Evolutionary conservation across 2,113 vertebrate genomes (phyloP).

Genomic region (Hystrix brachyura): DNA sequence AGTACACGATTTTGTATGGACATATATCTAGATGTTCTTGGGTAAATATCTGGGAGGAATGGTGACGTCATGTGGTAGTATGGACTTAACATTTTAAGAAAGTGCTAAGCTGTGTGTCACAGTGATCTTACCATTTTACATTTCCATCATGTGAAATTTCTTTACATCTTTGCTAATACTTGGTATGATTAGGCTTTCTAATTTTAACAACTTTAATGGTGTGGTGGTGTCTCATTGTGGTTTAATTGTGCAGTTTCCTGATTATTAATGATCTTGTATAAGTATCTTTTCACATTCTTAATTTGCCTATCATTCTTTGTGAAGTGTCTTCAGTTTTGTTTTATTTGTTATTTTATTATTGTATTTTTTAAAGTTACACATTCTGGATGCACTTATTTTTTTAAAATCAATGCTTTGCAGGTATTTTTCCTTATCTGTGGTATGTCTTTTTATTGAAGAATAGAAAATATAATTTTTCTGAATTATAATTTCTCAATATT

Average conservation of each 20-base stretch:
- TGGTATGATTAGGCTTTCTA: not conserved
- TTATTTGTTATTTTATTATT: not conserved
- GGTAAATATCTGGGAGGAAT: not conserved
- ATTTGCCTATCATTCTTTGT: not conserved
- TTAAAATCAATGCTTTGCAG: not conserved
- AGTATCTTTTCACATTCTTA: not conserved
- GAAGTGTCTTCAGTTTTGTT: not conserved
- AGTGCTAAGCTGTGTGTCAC: not conserved
- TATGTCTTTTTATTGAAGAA: not conserved
- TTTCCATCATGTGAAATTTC: not conserved
- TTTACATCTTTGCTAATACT: not conserved
- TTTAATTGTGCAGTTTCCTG: not conserved
- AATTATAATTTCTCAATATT: not conserved
- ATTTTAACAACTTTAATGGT: not conserved
- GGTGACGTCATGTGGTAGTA: not conserved
- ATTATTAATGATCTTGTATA: not conserved
- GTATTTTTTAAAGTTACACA: not conserved
- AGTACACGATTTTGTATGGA: not conserved
- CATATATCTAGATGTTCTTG: not conserved
- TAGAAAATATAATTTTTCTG: conserved; percentile 1
- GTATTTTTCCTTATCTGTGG: not conserved
- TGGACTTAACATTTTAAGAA: not conserved
- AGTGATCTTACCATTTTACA: not conserved
- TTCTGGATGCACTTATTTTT: not conserved
- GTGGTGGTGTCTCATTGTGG: not conserved